Evolutionary conservation across 2,797 vertebrate species (phyloP), one percentile per base, ranked within the genome.

Genomic region (Carduelis carduelis): DNA sequence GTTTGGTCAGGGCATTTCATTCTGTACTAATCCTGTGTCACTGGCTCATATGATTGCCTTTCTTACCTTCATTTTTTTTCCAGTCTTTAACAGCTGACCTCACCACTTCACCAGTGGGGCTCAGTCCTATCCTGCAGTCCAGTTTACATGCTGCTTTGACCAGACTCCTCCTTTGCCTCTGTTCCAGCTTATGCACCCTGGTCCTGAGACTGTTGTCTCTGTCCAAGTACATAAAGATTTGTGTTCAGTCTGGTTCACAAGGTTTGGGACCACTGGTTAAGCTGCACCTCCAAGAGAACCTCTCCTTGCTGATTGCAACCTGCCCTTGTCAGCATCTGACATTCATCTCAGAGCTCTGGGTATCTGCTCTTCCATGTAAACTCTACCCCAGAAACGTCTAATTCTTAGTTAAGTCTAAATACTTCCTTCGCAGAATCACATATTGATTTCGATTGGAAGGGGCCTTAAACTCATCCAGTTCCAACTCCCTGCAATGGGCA

Each of bases 181-280:
- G 5, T 32, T 56, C n/a, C 53, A 61, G 30, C 50, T 17, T 37
- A 22, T 46, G 8, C 50, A 7, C 41, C 34, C 19, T 0, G 0
- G 34, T 41, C 37, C 18, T 43, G 57, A 66, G 4, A 35, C 30
- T 47, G 3, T 68, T 56, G 32, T 53, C 2, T 17, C 80, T 43
- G 27, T 57, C 34, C 14, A 30, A 69, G 41, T 61, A 22, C 49
- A 35, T 22, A 19, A 86, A 47, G 17, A 32, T 86, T 78, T 70
- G 41, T 70, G 63, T 46, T 41, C 22, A 13, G 32, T 41, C 52
- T 44, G 32, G 22, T 39, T 49, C 28, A 10, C 6, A 21, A 23
- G 44, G 24, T 35, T 44, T 44, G 32, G 8, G 32, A 70, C 24
- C 41, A 2, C 41, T 10, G 28, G 26, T 43, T 47, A 47, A 65